These are phyloP conservation scores for Haemorhous mexicanus DNA, from an alignment of 2,113 vertebrate genomes.

Conservation along the genomic window DNA sequence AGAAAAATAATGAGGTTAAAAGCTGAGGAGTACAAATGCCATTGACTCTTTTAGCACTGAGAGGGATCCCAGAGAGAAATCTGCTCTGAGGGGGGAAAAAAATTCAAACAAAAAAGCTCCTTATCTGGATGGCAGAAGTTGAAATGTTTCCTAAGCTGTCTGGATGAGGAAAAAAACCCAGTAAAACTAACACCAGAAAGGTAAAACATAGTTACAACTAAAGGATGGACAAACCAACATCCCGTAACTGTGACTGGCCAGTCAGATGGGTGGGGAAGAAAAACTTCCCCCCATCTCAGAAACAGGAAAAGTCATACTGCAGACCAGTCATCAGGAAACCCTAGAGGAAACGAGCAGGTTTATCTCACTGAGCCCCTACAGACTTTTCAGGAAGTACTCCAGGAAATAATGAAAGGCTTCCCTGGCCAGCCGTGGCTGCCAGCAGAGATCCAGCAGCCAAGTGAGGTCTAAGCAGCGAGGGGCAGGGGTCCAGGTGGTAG, in stretches of 20 bases:
- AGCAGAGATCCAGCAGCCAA: slow-evolving; percentile 4
- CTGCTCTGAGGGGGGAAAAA: fast-evolving
- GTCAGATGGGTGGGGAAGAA: not conserved
- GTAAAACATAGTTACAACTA: not conserved
- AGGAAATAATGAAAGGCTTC: slow-evolving; percentile 62
- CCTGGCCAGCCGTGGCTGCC: not conserved
- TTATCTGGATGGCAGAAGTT: not conserved
- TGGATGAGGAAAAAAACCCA: not conserved
- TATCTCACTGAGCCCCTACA: slow-evolving; percentile 22
- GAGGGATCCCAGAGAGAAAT: not conserved
- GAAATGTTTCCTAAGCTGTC: not conserved
- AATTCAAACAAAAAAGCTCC: not conserved
- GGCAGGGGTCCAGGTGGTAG: not conserved
- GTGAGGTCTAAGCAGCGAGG: not conserved
- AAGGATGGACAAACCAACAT: not conserved
- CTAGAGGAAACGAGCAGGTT: slow-evolving; percentile 22
- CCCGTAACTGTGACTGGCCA: not conserved
- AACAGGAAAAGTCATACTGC: not conserved
- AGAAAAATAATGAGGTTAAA: not conserved
- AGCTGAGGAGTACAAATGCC: not conserved
- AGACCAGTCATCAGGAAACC: slow-evolving; percentile 34
- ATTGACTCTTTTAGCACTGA: not conserved
- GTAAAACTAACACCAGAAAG: not conserved
- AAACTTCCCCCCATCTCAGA: not conserved
- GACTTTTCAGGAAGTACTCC: slow-evolving; percentile 44